Conservation (phyloP, 1,140 invertebrate genomes). For the Sipha flava region DNA sequence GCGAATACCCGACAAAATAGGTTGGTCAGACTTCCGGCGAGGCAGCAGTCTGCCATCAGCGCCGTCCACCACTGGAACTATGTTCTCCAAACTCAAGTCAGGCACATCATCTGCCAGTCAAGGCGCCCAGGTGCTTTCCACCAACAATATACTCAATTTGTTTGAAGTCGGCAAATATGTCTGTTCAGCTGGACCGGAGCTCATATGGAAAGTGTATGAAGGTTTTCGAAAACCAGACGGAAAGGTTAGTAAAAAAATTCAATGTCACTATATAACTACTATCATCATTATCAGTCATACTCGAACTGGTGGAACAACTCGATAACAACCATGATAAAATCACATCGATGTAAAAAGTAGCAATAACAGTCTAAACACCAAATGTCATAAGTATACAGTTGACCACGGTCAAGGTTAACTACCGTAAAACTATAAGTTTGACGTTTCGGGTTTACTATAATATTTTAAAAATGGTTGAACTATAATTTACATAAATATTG, state of each 20-base stretch:
- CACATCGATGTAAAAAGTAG: no score
- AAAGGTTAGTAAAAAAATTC: constrained; percentile 61
- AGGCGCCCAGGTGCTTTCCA: constrained; percentile 55
- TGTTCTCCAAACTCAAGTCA: constrained; percentile 33
- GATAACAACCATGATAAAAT: no score
- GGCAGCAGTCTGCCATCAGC: constrained; percentile 27
- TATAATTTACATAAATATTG: no score
- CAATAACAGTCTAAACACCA: no score
- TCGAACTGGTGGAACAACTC: no score
- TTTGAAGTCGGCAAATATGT: constrained; percentile 82
- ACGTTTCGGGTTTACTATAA: no score
- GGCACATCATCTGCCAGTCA: constrained; percentile 31
- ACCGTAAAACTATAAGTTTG: no score
- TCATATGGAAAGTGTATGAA: constrained; percentile 88
- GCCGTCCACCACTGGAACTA: constrained; percentile 2
- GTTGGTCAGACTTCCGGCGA: constrained; percentile 27
- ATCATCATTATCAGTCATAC: no score
- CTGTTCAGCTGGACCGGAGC: constrained; percentile 80
- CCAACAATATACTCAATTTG: constrained; percentile 78
- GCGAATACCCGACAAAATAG: constrained; percentile 1
- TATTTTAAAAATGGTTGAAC: no score
- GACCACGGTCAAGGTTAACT: no score
- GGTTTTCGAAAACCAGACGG: constrained; percentile 79
- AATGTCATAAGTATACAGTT: no score
- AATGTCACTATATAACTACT: no score